A percentile compares a stretch with the other conserved stretches of the same genome.
phyloP scores from a whole-genome alignment of 2,888 invertebrate species.

The Lasioglossum lativentre region DNA sequence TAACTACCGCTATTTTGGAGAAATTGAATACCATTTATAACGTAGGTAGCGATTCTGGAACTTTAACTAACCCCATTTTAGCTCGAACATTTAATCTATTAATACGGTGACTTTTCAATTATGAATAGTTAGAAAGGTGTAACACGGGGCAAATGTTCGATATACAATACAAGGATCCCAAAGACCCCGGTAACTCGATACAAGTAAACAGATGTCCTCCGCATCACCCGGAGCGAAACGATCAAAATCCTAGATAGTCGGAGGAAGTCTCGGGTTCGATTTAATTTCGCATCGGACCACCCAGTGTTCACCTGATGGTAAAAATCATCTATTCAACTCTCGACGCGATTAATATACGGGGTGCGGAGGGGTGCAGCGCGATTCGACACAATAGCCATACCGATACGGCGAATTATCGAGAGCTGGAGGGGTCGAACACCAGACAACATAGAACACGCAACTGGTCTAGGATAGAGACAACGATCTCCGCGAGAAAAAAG shows the following conservation, averaged over 20 bases:
- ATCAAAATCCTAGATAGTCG: slow-evolving; percentile 64
- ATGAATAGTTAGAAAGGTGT: too few relatives aligned
- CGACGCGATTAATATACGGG: slow-evolving; percentile 45
- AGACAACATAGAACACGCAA: not conserved
- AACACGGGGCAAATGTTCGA: too few relatives aligned
- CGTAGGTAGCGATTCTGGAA: not conserved
- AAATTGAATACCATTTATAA: not conserved
- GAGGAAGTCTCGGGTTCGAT: slow-evolving; percentile 50
- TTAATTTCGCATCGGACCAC: slow-evolving; percentile 65
- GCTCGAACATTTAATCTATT: too few relatives aligned
- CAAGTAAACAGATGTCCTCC: slow-evolving; percentile 45
- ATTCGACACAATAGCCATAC: slow-evolving; percentile 59
- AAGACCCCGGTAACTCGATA: slow-evolving; percentile 34
- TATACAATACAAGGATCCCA: too few relatives aligned
- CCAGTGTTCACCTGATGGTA: slow-evolving; percentile 50
- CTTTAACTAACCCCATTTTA: not conserved
- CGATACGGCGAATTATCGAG: slow-evolving; percentile 45
- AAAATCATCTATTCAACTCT: slow-evolving; percentile 29
- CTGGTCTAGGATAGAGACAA: not conserved
- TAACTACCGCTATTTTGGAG: not conserved
- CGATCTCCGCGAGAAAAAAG: slow-evolving; percentile 4
- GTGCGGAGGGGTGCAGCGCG: slow-evolving; percentile 34
- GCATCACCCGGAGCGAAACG: slow-evolving; percentile 27
- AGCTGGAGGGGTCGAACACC: not conserved
- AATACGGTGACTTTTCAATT: not conserved